phyloP scores from a whole-genome alignment of 2,888 invertebrate genomes.

The Drosophila percnosoma region DNA sequence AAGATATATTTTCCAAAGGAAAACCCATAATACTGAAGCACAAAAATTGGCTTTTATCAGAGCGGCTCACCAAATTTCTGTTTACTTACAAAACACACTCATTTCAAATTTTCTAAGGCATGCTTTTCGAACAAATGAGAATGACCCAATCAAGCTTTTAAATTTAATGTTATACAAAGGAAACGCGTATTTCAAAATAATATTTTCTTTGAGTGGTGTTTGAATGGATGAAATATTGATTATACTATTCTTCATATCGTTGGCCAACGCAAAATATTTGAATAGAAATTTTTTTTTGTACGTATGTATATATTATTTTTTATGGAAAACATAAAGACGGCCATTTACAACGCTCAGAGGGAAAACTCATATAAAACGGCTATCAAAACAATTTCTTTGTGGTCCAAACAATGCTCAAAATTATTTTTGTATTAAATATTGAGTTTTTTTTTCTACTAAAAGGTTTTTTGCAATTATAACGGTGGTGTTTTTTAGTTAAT shows the following conservation, averaged over 20 bases:
- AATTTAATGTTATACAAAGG: neutral
- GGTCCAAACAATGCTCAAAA: neutral
- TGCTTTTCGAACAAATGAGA: neutral
- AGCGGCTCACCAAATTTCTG: conserved; percentile 55
- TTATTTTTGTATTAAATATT: neutral
- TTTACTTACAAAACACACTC: conserved; percentile 26
- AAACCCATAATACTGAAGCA: neutral
- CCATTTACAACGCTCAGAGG: neutral
- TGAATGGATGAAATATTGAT: neutral
- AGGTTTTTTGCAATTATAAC: neutral
- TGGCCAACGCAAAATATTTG: neutral
- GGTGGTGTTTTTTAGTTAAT: neutral
- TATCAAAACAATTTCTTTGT: neutral
- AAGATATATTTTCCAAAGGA: conserved; percentile 19
- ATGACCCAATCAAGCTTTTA: neutral
- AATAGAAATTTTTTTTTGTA: neutral
- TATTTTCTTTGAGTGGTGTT: neutral
- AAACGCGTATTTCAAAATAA: neutral
- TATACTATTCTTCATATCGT: neutral
- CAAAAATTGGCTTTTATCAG: conserved; percentile 34
- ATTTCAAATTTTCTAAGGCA: conserved; percentile 1
- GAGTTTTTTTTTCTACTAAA: neutral
- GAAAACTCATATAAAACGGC: neutral
- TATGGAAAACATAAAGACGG: neutral
- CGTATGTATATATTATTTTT: neutral